These are phyloP conservation scores for Thalassoma bifasciatum DNA, from an alignment of 2,113 vertebrate species.

Conservation along the genomic window DNA sequence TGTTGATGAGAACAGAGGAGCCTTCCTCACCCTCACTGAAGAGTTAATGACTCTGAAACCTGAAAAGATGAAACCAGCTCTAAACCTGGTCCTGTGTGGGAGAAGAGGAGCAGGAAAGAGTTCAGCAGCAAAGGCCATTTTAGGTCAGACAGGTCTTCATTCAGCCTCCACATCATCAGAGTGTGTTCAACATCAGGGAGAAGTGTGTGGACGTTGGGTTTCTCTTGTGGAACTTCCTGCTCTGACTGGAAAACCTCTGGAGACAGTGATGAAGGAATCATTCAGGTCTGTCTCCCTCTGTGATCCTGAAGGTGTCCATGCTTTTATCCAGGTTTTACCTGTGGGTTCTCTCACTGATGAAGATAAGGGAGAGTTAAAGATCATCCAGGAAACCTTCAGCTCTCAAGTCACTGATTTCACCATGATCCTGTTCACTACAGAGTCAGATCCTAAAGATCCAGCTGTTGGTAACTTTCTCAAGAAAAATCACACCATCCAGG, in stretches of 20 bases:
- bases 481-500: conserved; percentile 38
- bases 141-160: conserved; percentile 26
- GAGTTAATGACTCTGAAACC: too few species aligned
- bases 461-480: not conserved
- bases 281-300: conserved; percentile 29
- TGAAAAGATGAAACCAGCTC: not conserved
- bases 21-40: too few species aligned
- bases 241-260: conserved; percentile 21
- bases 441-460: conserved; percentile 10
- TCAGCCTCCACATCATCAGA: conserved; percentile 27
- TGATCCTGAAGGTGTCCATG: conserved; percentile 41
- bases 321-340: conserved; percentile 48
- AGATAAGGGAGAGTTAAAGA: conserved; percentile 37
- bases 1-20: too few species aligned
- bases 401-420: conserved; percentile 26
- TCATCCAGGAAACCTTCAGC: conserved; percentile 29
- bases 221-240: conserved; percentile 48
- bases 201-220: not conserved
- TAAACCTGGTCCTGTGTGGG: conserved; percentile 68
- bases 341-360: conserved; percentile 33
- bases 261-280: conserved; percentile 25
- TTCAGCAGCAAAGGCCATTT: conserved; percentile 33
- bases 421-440: conserved; percentile 40
- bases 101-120: conserved; percentile 42
- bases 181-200: conserved; percentile 37